These are phyloP conservation scores for Melanotaenia nigrans DNA, from an alignment of 2,797 vertebrate genomes.

Conservation along the genomic window DNA sequence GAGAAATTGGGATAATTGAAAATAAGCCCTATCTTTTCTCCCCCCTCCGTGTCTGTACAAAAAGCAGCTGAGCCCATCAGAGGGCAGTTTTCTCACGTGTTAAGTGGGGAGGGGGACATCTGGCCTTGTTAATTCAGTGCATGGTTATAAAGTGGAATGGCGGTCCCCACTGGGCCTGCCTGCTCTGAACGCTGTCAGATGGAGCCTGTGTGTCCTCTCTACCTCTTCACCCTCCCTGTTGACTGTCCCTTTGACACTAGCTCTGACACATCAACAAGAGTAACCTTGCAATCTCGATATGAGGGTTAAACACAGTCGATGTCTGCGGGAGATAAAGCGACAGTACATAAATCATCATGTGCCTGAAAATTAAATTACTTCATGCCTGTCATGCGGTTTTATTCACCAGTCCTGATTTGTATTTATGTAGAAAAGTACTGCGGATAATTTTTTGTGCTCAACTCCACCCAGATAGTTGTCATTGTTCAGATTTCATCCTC, in stretches of 20 bases:
- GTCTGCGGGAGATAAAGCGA: constrained; percentile 34
- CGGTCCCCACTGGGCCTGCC: constrained; percentile 70
- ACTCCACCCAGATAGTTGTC: neutral
- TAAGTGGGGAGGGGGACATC: constrained; percentile 71
- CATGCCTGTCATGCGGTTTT: constrained; percentile 25
- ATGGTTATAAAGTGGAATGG: constrained; percentile 83
- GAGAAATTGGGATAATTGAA: constrained; percentile 84
- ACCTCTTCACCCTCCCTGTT: constrained; percentile 54
- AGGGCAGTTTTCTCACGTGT: constrained; percentile 80
- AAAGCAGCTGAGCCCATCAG: constrained; percentile 81
- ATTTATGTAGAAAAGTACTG: constrained; percentile 17
- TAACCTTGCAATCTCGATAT: constrained; percentile 10
- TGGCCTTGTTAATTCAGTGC: constrained; percentile 84
- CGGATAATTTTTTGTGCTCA: constrained; percentile 3
- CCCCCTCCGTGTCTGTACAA: constrained; percentile 58
- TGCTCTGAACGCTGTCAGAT: constrained; percentile 69
- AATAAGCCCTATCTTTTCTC: constrained; percentile 63
- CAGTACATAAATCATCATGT: constrained; percentile 32
- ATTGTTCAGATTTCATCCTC: constrained; percentile 9
- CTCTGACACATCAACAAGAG: constrained; percentile 36
- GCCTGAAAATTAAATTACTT: constrained; percentile 24
- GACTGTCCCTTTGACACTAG: constrained; percentile 59
- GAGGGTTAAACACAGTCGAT: constrained; percentile 37
- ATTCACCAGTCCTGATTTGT: constrained; percentile 29
- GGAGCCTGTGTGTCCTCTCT: constrained; percentile 53